Conservation (phyloP, 2,888 invertebrate genomes). For the Sarcophaga caerulescens region DNA sequence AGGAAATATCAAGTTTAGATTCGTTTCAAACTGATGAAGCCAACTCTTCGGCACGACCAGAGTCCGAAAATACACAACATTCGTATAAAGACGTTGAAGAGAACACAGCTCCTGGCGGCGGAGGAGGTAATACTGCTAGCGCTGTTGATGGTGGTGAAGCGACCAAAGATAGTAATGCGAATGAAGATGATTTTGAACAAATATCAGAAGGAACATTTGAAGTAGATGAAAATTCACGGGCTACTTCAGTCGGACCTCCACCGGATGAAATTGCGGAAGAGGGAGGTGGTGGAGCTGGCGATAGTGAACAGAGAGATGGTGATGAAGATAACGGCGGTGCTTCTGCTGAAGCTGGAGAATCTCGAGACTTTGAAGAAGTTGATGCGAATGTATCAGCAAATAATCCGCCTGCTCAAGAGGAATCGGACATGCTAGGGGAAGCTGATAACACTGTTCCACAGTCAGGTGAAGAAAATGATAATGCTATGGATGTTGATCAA, state of each 20-base stretch:
- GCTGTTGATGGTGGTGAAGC: conserved; percentile 69
- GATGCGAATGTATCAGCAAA: conserved; percentile 71
- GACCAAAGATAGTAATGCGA: conserved; percentile 67
- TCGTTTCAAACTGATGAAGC: conserved; percentile 75
- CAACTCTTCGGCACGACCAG: conserved; percentile 74
- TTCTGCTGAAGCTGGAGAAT: conserved; percentile 61
- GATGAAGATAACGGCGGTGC: conserved; percentile 60
- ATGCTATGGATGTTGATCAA: conserved; percentile 63
- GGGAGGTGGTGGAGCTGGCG: conserved; percentile 45
- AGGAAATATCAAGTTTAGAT: conserved; percentile 79
- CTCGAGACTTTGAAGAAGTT: conserved; percentile 72
- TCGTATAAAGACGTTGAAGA: conserved; percentile 68
- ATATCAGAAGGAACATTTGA: conserved; percentile 77
- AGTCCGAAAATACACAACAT: conserved; percentile 73
- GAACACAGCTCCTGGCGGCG: conserved; percentile 59
- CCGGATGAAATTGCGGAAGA: conserved; percentile 56
- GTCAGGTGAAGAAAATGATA: conserved; percentile 64
- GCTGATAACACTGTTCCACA: conserved; percentile 74
- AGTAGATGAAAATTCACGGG: conserved; percentile 74
- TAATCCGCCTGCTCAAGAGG: conserved; percentile 73
- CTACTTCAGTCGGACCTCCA: conserved; percentile 66
- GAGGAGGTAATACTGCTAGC: conserved; percentile 77
- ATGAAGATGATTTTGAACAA: conserved; percentile 76
- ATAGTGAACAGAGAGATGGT: conserved; percentile 23
- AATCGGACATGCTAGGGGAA: conserved; percentile 75